phyloP scores from a whole-genome alignment of 1,140 invertebrate species.

The Brachionus rubens region DNA sequence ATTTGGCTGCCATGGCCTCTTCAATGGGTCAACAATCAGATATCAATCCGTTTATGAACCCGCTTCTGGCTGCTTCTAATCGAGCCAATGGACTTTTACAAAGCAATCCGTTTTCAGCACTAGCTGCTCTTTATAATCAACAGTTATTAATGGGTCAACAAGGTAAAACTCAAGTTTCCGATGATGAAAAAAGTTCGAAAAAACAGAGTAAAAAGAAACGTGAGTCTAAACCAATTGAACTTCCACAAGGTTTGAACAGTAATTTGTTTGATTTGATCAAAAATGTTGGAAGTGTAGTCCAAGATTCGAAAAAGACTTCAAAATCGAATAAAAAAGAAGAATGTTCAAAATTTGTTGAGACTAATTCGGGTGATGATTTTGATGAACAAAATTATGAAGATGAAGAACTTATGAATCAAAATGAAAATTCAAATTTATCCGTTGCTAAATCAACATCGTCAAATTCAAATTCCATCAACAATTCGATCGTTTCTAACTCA shows the following conservation, averaged over 20 bases:
- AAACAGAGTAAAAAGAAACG: background rate
- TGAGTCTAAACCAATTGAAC: too few relatives aligned
- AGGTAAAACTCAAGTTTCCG: background rate
- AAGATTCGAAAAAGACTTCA: too few relatives aligned
- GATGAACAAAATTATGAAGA: background rate
- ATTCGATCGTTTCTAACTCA: background rate
- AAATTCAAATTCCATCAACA: constrained; percentile 1
- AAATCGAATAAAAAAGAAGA: too few relatives aligned
- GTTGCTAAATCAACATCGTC: background rate
- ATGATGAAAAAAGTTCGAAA: background rate
- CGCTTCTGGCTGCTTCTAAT: background rate
- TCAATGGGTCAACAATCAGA: background rate
- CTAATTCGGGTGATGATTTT: background rate
- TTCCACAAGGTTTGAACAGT: too few relatives aligned
- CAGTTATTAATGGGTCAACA: background rate
- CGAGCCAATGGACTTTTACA: background rate
- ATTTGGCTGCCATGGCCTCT: constrained; percentile 9
- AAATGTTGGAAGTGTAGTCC: too few relatives aligned
- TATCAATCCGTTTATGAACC: background rate
- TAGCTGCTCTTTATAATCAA: constrained; percentile 2
- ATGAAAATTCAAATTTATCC: constrained; percentile 19
- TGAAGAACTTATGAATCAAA: background rate
- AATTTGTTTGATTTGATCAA: too few relatives aligned
- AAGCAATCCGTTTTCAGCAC: background rate
- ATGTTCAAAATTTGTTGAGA: background rate